These are phyloP conservation scores for Bufo bufo DNA, from an alignment of 2,113 vertebrate species.

Conservation along the genomic window DNA sequence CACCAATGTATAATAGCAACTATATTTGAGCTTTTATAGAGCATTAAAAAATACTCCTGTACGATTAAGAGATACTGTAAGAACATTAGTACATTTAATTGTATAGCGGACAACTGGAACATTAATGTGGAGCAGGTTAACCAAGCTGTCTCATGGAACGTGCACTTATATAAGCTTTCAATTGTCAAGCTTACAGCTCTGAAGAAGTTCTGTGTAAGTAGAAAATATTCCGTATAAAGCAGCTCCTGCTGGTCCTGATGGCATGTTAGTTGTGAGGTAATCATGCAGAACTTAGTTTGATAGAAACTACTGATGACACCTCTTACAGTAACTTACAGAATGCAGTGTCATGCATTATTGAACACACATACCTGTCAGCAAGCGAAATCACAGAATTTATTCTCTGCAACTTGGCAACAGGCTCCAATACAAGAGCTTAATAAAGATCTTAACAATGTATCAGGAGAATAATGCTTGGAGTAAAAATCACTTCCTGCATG, in stretches of 20 bases:
- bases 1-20: too few species aligned
- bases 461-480: background rate
- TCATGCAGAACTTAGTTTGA: slow-evolving; percentile 19
- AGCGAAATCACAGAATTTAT: background rate
- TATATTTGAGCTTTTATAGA: too few species aligned
- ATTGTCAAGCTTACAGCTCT: background rate
- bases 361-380: slow-evolving; percentile 34
- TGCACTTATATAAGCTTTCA: background rate
- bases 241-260: slow-evolving; percentile 7
- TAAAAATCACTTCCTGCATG: background rate
- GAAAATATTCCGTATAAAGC: background rate
- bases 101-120: background rate
- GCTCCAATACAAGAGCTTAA: background rate
- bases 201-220: background rate
- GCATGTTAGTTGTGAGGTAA: slow-evolving; percentile 33
- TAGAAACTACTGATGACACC: slow-evolving; percentile 37
- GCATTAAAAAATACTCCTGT: too few species aligned
- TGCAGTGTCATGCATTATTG: slow-evolving; percentile 29
- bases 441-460: background rate
- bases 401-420: background rate
- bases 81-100: background rate
- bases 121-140: background rate
- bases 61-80: background rate
- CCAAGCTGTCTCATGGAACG: background rate
- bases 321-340: slow-evolving; percentile 31